phyloP scores from a whole-genome alignment of 2,888 invertebrate species.

The Drosophila falleni region DNA sequence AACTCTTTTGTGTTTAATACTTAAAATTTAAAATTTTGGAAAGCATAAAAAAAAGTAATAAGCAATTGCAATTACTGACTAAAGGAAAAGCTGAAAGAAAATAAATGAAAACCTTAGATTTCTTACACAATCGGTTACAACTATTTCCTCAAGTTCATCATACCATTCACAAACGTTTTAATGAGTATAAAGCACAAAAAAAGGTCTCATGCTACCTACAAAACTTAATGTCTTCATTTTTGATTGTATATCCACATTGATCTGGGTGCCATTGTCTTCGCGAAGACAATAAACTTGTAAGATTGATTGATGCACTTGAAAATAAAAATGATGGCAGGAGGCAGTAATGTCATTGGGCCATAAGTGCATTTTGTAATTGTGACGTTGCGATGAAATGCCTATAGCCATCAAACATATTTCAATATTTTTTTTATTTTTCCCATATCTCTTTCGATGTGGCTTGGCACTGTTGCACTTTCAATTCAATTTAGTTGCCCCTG shows the following conservation, averaged over 20 bases:
- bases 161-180: neutral
- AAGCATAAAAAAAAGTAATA: neutral
- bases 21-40: no score
- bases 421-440: slow-evolving; percentile 30
- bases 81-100: neutral
- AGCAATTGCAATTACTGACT: neutral
- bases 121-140: neutral
- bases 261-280: slow-evolving; percentile 46
- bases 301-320: slow-evolving; percentile 68
- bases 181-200: slow-evolving; percentile 10
- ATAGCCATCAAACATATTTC: slow-evolving; percentile 47
- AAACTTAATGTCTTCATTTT: slow-evolving; percentile 49
- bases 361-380: slow-evolving; percentile 66
- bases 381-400: slow-evolving; percentile 60
- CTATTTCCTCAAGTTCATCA: neutral
- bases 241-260: slow-evolving; percentile 29
- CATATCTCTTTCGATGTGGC: slow-evolving; percentile 11
- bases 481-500: slow-evolving; percentile 19
- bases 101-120: no score
- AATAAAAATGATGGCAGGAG: slow-evolving; percentile 24
- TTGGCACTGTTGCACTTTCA: slow-evolving; percentile 36
- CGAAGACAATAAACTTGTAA: slow-evolving; percentile 58
- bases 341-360: slow-evolving; percentile 61
- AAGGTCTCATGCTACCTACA: slow-evolving; percentile 47
- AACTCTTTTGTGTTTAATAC: no score